Conservation (phyloP, 2,888 invertebrate genomes). For the Tetanocera ferruginea region DNA sequence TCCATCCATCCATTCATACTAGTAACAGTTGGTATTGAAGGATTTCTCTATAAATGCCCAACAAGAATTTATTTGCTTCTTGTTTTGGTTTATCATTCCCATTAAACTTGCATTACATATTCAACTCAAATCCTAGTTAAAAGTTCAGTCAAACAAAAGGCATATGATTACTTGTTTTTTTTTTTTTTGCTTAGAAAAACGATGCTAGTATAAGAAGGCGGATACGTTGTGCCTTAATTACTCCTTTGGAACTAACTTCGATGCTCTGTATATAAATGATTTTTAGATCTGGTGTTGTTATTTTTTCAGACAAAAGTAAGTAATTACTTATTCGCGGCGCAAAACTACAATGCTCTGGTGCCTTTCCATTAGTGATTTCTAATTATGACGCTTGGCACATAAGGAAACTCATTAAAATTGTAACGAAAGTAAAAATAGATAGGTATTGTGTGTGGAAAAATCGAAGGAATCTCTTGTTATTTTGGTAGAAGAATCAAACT, state of each 20-base stretch:
- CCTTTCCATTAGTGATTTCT: background rate
- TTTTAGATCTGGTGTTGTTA: background rate
- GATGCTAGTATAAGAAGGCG: background rate
- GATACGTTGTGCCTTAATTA: background rate
- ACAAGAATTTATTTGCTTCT: too few species aligned
- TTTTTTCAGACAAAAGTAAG: background rate
- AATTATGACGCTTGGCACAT: background rate
- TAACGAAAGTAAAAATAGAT: background rate
- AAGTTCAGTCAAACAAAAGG: background rate
- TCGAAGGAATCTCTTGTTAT: background rate
- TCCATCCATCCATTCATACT: too few species aligned
- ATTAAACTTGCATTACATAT: too few species aligned
- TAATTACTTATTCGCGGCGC: slow-evolving; percentile 16
- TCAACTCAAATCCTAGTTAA: background rate
- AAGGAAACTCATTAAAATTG: background rate
- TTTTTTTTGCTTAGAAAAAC: background rate
- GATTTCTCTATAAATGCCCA: too few species aligned
- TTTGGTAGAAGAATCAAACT: background rate
- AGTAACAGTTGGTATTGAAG: too few species aligned
- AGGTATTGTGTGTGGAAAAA: background rate
- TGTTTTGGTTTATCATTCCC: too few species aligned
- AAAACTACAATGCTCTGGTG: background rate
- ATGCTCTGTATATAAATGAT: background rate
- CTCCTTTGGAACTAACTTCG: background rate
- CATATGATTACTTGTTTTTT: background rate